phyloP scores from a whole-genome alignment of 1,140 invertebrate genomes.

The Caenorhabditis elegans region WBcel235 BX284602.5:5623501-5624000 shows the following conservation, averaged over 20 bases:
- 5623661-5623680: constrained; percentile 72
- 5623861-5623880: constrained; percentile 93
- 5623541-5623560: constrained; percentile 78
- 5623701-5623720: constrained; percentile 77
- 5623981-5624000: constrained; percentile 94
- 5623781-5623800: constrained; percentile 97
- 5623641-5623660: constrained; percentile 99
- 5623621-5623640: constrained; percentile 77
- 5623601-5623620: constrained; percentile 79
- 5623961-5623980: constrained; percentile 88
- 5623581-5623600: constrained; percentile 75
- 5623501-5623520: constrained; percentile 65
- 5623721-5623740: too few relatives aligned
- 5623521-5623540: constrained; percentile 91
- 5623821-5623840: constrained; percentile 85
- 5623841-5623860: constrained; percentile 88
- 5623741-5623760: too few relatives aligned
- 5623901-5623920: constrained; percentile 51
- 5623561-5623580: constrained; percentile 68
- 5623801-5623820: constrained; percentile 88
- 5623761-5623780: constrained; percentile 90
- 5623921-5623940: constrained; percentile 87
- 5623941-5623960: constrained; percentile 88
- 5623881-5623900: constrained; percentile 75
- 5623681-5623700: constrained; percentile 82